Conservation (phyloP, 2,797 vertebrate genomes). For the Oryzias sinensis region DNA sequence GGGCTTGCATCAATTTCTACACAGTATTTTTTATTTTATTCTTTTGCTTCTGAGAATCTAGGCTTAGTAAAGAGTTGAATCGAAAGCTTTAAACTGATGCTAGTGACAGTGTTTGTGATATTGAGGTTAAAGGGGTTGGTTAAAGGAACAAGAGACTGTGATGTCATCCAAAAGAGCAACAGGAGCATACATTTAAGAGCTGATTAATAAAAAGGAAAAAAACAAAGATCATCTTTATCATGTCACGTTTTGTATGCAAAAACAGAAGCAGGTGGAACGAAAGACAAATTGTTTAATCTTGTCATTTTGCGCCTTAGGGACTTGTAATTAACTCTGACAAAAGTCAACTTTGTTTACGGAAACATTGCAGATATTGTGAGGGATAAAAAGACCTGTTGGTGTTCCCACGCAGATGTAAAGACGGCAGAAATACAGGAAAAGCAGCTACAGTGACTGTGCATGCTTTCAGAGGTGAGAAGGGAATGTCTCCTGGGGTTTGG, state of each 20-base stretch:
- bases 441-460: constrained; percentile 34
- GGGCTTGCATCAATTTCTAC: too few relatives aligned
- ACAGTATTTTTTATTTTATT: too few relatives aligned
- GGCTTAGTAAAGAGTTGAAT: too few relatives aligned
- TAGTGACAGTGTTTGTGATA: too few relatives aligned
- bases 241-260: constrained; percentile 18
- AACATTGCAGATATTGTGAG: constrained; percentile 3
- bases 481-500: constrained; percentile 53
- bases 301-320: constrained; percentile 14
- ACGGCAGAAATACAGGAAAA: constrained; percentile 50
- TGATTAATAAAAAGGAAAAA: constrained; percentile 7
- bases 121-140: background rate
- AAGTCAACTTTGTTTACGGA: constrained; percentile 10
- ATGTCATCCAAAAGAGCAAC: constrained; percentile 26
- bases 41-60: too few relatives aligned
- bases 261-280: constrained; percentile 21
- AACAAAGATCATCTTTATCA: constrained; percentile 26
- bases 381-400: background rate
- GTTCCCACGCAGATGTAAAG: constrained; percentile 28
- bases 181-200: constrained; percentile 4
- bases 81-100: background rate
- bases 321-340: constrained; percentile 22
- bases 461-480: constrained; percentile 48
- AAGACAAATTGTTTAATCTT: constrained; percentile 29
- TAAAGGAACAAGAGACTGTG: constrained; percentile 12